A percentile compares a stretch with the other conserved stretches of the same genome.
These are phyloP conservation scores for Ammodytes dubius DNA, from an alignment of 2,113 vertebrate species.

Conservation along the genomic window DNA sequence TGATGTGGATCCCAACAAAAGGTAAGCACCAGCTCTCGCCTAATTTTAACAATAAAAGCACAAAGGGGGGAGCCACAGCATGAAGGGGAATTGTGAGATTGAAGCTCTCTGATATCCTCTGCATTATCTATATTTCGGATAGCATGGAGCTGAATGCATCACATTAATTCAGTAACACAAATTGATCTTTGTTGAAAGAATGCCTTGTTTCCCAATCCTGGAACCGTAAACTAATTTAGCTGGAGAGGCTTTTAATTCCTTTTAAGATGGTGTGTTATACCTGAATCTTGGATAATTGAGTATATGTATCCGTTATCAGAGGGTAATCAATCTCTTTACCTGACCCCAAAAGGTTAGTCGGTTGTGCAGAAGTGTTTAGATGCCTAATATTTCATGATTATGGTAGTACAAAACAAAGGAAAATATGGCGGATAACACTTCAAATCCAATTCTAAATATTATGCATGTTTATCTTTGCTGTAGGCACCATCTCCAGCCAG, in stretches of 20 bases:
- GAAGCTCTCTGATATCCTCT: slow-evolving; percentile 16
- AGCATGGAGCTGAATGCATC: too few relatives aligned
- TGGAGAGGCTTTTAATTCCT: background rate
- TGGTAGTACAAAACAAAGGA: background rate
- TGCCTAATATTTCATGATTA: background rate
- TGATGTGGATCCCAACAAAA: slow-evolving; percentile 97
- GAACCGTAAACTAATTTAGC: background rate
- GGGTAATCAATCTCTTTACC: background rate
- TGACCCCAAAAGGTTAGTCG: background rate
- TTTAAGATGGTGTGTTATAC: background rate
- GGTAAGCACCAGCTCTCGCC: slow-evolving; percentile 81
- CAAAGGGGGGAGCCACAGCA: slow-evolving; percentile 12
- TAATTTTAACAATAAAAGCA: slow-evolving; percentile 52
- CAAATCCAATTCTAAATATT: background rate
- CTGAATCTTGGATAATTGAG: background rate
- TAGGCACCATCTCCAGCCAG: slow-evolving; percentile 87
- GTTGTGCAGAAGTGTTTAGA: background rate
- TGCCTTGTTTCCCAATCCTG: background rate
- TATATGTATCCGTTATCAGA: background rate
- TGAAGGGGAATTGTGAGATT: slow-evolving; percentile 4
- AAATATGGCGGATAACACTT: background rate
- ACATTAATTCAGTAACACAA: background rate
- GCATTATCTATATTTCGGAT: background rate
- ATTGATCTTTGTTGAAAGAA: background rate
- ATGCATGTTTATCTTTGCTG: slow-evolving; percentile 1